phyloP scores from a whole-genome alignment of 2,113 vertebrate species.

The Chunga burmeisteri region DNA sequence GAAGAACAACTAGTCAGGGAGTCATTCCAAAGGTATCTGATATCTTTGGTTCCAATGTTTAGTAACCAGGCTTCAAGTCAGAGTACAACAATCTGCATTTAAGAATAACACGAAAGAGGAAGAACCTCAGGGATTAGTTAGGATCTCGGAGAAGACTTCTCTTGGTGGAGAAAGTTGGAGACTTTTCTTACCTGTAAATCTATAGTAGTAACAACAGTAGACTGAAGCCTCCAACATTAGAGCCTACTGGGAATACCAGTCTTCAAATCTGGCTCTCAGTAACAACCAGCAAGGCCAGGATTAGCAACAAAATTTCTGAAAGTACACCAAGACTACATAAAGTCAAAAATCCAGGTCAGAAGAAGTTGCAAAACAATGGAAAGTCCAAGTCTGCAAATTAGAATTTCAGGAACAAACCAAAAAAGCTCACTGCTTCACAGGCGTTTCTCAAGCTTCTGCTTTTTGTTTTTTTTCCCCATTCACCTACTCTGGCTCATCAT shows the following conservation, averaged over 20 bases:
- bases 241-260: not conserved
- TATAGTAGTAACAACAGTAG: not conserved
- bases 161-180: not conserved
- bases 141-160: not conserved
- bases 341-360: conserved; percentile 25
- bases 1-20: not conserved
- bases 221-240: not conserved
- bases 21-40: not conserved
- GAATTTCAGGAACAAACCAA: conserved; percentile 59
- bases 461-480: not conserved
- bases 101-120: not conserved
- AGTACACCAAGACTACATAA: not conserved
- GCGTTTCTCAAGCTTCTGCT: conserved; percentile 36
- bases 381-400: conserved; percentile 40
- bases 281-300: not conserved
- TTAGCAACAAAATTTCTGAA: not conserved
- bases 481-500: not conserved
- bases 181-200: not conserved
- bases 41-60: not conserved
- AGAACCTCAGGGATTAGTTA: not conserved
- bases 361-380: conserved; percentile 45
- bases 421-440: conserved; percentile 29
- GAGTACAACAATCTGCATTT: not conserved
- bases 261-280: not conserved
- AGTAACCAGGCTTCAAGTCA: not conserved